Evolutionary conservation across 1,140 invertebrate genomes (phyloP), one percentile per base, ranked within the genome.

Genomic region (Nasonia longicornis): DNA sequence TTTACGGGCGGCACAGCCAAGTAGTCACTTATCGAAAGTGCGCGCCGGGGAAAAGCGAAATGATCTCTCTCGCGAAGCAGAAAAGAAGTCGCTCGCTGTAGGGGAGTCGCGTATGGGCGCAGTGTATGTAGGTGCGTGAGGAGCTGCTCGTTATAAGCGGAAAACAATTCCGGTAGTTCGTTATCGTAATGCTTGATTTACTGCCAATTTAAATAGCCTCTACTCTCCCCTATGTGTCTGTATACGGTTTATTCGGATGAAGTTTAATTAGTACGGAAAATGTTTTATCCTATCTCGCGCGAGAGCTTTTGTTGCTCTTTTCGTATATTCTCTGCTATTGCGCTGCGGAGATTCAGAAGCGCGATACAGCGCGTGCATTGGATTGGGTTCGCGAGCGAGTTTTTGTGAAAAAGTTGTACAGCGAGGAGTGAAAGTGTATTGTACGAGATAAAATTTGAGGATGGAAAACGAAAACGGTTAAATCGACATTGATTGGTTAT

Each of bases 161-260:
- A 70, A 76, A 76, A 81, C 79, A 76, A 76, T 81, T 81, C 73
- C 73, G 48, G 66, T 81, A 76, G 79, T 81, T 81, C 45, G 29
- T 69, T 76, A 81, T 81, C 73, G 64, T 63, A 70, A 76, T 76
- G 58, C 79, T 70, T 71, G 66, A 76, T 81, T 76, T 81, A 81
- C 48, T 76, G 73, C 79, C 79, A 81, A 81, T 76, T 81, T 81
- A 76, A 81, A 81, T 71, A 71, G 35, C 2, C 66, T 63, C n/a
- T 3, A 16, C 52, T 12, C 71, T 52, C 26, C 38, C 7, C 29
- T 14, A 48, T 67, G 64, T 6, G 22, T n/a, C 4, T 45, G 14
- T 66, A 48, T 42, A 8, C 31, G 38, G 48, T 29, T 58, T 58
- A 58, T 58, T 58, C 52, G 52, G 58, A 73, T 80, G 63, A 80